phyloP scores from a whole-genome alignment of 2,888 invertebrate species.

The Phyllotreta striolata region DNA sequence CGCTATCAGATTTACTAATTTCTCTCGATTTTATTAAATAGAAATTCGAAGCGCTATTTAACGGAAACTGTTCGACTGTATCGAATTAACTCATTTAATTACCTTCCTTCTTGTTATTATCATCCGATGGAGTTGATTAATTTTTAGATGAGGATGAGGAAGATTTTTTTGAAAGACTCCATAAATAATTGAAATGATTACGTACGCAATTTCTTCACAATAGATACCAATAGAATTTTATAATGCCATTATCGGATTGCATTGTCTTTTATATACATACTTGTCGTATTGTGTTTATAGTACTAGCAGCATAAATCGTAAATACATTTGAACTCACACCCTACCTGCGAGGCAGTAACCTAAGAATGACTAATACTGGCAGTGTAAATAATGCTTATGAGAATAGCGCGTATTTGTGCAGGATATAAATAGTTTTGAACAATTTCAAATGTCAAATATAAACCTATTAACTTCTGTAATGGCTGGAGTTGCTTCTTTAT shows the following conservation, averaged over 20 bases:
- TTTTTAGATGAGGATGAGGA: not conserved
- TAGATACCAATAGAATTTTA: no score
- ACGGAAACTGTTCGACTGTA: constrained; percentile 36
- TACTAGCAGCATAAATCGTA: constrained; percentile 3
- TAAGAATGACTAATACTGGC: constrained; percentile 26
- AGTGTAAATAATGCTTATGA: constrained; percentile 30
- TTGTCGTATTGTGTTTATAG: no score
- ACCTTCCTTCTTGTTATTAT: not conserved
- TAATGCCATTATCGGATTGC: no score
- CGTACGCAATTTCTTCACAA: no score
- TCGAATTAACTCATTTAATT: constrained; percentile 24
- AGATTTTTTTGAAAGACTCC: no score
- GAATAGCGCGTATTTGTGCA: constrained; percentile 21
- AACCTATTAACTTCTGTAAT: constrained; percentile 29
- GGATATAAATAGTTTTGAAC: constrained; percentile 29
- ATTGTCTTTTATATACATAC: no score
- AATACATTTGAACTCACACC: constrained; percentile 21
- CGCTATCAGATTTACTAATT: constrained; percentile 45
- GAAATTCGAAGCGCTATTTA: constrained; percentile 45
- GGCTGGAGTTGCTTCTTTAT: constrained; percentile 29
- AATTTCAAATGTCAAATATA: constrained; percentile 31
- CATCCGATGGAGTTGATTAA: not conserved
- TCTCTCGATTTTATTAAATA: constrained; percentile 44
- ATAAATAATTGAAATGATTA: no score
- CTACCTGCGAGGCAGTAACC: constrained; percentile 24